These are phyloP conservation scores for Chlorospingus flavigularis DNA, from an alignment of 2,797 vertebrate species.

Conservation along the genomic window DNA sequence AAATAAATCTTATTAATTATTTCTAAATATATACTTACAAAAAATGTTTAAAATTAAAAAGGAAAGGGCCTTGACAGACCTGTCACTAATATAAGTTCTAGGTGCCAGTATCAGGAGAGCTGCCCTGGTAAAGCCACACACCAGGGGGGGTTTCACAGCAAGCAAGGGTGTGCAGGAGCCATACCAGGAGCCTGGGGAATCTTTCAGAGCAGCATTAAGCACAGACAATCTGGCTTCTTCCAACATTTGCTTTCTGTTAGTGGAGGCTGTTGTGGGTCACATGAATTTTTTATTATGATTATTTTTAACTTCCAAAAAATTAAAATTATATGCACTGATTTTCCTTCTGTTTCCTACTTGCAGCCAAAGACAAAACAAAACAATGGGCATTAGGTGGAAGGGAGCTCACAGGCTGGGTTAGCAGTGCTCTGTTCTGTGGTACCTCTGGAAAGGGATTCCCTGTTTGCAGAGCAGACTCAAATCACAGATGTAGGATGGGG, in stretches of 20 bases:
- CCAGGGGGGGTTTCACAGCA: neutral
- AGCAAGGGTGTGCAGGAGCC: neutral
- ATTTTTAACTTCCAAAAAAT: conserved; percentile 39
- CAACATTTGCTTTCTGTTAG: conserved; percentile 44
- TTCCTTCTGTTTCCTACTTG: neutral
- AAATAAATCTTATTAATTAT: neutral
- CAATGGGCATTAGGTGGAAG: neutral
- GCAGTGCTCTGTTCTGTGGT: neutral
- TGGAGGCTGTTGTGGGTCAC: neutral
- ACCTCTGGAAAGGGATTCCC: neutral
- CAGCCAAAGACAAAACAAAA: neutral
- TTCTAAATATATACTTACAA: neutral
- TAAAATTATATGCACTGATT: neutral
- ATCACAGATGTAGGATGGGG: neutral
- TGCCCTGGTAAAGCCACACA: neutral
- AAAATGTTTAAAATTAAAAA: neutral
- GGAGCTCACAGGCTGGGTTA: neutral
- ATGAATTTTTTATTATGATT: neutral
- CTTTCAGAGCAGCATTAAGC: neutral
- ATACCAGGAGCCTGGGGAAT: neutral
- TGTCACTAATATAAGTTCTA: neutral
- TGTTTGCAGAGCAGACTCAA: neutral
- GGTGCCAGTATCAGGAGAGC: neutral
- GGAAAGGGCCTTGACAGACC: neutral
- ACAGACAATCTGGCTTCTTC: conserved; percentile 19